A percentile compares a stretch with the other conserved stretches of the same genome.
Evolutionary conservation across 2,888 invertebrate genomes (phyloP).

Genomic region (Drosophila limbata): DNA sequence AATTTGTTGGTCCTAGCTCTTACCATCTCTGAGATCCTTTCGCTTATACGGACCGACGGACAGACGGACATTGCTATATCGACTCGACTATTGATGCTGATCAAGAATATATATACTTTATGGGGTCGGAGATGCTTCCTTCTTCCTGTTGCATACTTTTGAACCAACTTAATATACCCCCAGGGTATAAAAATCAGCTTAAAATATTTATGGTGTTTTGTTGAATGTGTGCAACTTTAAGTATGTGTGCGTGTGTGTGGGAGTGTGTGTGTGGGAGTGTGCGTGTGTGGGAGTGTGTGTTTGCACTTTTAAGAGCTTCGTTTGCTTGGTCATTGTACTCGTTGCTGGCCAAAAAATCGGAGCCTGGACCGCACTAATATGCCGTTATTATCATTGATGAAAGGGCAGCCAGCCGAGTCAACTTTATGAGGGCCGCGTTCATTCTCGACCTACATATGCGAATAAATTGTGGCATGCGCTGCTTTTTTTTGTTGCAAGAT

Average conservation of each 20-base stretch:
- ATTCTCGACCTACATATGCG: conserved; percentile 46
- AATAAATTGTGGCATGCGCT: conserved; percentile 64
- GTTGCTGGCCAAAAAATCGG: conserved; percentile 26
- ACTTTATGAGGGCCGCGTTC: conserved; percentile 52
- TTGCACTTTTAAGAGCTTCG: conserved; percentile 38
- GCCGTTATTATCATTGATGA: conserved; percentile 76
- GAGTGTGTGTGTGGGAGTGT: conserved; percentile 20
- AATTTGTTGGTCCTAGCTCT: no score
- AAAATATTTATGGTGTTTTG: conserved; percentile 29
- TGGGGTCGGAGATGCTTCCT: no score
- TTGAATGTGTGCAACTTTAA: not conserved
- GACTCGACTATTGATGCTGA: no score
- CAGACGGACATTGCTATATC: no score
- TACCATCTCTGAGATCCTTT: no score
- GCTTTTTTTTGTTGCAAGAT: conserved; percentile 17
- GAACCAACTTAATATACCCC: no score
- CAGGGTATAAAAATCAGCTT: conserved; percentile 24
- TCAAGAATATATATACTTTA: no score
- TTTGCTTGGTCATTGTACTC: conserved; percentile 62
- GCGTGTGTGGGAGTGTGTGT: conserved; percentile 19
- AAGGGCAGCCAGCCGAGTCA: conserved; percentile 63
- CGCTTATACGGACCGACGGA: no score
- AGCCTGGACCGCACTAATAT: conserved; percentile 64
- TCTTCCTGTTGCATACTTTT: no score
- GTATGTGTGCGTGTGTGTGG: not conserved